phyloP scores from a whole-genome alignment of 2,888 invertebrate genomes.

The Macrosiphum euphorbiae region DNA sequence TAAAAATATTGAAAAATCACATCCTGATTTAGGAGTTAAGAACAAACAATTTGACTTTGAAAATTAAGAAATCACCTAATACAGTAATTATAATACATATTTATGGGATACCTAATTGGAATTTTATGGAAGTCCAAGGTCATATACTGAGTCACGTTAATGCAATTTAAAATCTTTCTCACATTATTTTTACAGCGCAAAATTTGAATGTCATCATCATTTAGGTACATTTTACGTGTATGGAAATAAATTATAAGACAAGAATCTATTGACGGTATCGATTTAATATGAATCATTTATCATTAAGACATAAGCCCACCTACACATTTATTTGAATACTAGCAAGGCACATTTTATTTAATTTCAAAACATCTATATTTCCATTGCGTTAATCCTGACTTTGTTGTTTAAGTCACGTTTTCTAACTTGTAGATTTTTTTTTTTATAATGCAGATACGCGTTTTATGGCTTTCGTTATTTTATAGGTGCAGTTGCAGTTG shows the following conservation, averaged over 20 bases:
- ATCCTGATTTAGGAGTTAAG: not conserved
- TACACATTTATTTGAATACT: not conserved
- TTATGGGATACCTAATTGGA: not conserved
- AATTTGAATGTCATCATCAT: not conserved
- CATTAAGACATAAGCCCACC: not conserved
- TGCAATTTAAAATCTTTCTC: not conserved
- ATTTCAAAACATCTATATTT: not conserved
- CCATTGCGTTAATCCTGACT: not conserved
- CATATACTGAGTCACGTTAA: not conserved
- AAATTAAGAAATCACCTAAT: not conserved
- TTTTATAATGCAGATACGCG: not conserved
- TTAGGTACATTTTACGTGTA: not conserved
- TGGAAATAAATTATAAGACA: not conserved
- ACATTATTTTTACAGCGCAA: not conserved
- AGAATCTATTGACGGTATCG: not conserved
- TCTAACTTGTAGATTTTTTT: not conserved
- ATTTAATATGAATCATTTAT: not conserved
- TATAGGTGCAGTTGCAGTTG: not conserved
- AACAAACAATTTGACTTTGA: not conserved
- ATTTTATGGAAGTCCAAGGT: not conserved
- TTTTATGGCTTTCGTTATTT: conserved; percentile 11
- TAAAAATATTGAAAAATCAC: not conserved
- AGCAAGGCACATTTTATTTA: not conserved
- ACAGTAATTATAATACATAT: not conserved
- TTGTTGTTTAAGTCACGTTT: not conserved